These are phyloP conservation scores for Enteromius radiatus DNA, from an alignment of 2,797 vertebrate species.

Conservation along the genomic window DNA sequence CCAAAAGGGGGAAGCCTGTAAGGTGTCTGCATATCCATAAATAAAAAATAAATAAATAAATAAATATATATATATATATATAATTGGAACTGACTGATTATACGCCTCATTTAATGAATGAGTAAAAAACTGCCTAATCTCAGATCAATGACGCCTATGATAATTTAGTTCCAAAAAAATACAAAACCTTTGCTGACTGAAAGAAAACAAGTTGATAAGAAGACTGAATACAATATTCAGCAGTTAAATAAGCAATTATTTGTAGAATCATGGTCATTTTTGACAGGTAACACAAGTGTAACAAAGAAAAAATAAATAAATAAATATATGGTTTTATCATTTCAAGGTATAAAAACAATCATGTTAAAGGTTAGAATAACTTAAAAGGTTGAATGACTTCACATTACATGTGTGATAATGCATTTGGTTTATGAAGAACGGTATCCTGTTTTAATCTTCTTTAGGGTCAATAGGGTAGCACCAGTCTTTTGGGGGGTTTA, in stretches of 20 bases:
- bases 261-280: neutral
- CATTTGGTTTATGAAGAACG: constrained; percentile 56
- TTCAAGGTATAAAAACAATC: neutral
- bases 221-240: neutral
- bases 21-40: constrained; percentile 65
- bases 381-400: neutral
- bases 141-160: neutral
- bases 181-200: neutral
- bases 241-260: neutral
- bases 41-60: constrained; percentile 49
- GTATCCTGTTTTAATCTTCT: constrained; percentile 40
- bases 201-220: neutral
- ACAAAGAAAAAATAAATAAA: neutral
- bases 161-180: neutral
- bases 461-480: constrained; percentile 69
- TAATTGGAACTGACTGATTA: neutral
- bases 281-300: neutral
- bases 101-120: neutral
- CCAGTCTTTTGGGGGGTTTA: constrained; percentile 78
- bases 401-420: constrained; percentile 7
- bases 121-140: neutral
- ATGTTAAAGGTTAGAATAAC: neutral
- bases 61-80: neutral
- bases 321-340: neutral
- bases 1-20: constrained; percentile 69